Evolutionary conservation across 2,888 invertebrate species (phyloP), one percentile per base, ranked within the genome.

Genomic region (Morpho achilles): DNA sequence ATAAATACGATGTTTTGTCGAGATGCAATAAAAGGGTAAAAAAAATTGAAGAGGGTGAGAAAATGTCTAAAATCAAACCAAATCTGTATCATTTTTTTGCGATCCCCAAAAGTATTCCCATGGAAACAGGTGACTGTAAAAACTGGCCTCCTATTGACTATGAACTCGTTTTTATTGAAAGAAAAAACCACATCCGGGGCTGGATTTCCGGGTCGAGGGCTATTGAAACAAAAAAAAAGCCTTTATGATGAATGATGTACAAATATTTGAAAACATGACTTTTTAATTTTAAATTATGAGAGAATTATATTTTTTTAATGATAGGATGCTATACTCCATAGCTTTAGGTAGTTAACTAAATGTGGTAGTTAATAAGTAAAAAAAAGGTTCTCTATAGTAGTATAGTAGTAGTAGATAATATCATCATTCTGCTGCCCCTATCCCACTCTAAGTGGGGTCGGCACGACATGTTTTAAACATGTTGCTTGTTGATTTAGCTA

Each of bases 61-160:
- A 53, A 4, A 52, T 44, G 16, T 52, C 52, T 52, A 43, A 52
- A 45, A 44, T 44, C 52, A 23, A 22, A 23, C 58, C 53, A 73
- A 76, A 79, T 79, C 72, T 78, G 75, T 72, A 69, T 67, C 69
- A 71, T 66, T 78, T 80, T 60, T 59, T 79, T 73, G 68, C 62
- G 57, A 64, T 72, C 64, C 72, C 65, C 66, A 72, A 61, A 66
- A 68, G 61, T 69, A 69, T 84, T 84, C 87, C 77, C 85, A 87
- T 76, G 75, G 73, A 75, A 77, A 87, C 87, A 87, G 87, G 87
- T 87, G 87, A 54, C 23, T 54, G 84, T 71, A 84, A 85, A 86
- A 86, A 87, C 78, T 70, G 70, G 70, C 71, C 66, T 65, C 74
- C 78, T 76, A 79, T 77, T 74, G 71, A 76, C 71, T 77, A 77